These are phyloP conservation scores for Carabus problematicus DNA, from an alignment of 2,888 invertebrate species.

Conservation along the genomic window DNA sequence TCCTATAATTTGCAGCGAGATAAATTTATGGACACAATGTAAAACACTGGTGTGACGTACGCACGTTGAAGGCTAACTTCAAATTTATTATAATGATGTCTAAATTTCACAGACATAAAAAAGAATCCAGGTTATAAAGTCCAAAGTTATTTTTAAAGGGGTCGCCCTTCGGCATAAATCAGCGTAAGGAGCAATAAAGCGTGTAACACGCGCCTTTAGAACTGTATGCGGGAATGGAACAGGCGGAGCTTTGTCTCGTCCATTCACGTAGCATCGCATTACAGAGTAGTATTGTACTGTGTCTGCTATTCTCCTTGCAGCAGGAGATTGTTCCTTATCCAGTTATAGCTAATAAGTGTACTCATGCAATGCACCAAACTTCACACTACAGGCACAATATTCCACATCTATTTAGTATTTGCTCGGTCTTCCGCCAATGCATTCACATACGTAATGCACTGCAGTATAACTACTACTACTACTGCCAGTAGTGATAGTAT, in stretches of 20 bases:
- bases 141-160: conserved; percentile 30
- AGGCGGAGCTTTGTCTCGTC: too few species aligned
- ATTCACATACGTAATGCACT: not conserved
- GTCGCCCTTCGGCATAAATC: conserved; percentile 11
- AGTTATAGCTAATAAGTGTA: not conserved
- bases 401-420: too few species aligned
- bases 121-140: conserved; percentile 33
- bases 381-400: not conserved
- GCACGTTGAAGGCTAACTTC: conserved; percentile 7
- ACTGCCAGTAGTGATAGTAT: too few species aligned
- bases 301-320: too few species aligned
- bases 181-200: conserved; percentile 14
- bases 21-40: not conserved
- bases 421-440: not conserved
- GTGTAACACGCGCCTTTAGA: conserved; percentile 6
- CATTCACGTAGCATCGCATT: too few species aligned
- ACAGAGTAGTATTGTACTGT: too few species aligned
- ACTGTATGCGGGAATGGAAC: too few species aligned
- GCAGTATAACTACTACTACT: not conserved
- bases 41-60: not conserved
- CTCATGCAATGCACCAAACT: not conserved
- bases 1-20: too few species aligned
- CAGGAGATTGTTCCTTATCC: too few species aligned
- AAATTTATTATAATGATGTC: conserved; percentile 31
- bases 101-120: conserved; percentile 33